Evolutionary conservation across 2,113 vertebrate genomes (phyloP).

Genomic region (Prinia subflava): DNA sequence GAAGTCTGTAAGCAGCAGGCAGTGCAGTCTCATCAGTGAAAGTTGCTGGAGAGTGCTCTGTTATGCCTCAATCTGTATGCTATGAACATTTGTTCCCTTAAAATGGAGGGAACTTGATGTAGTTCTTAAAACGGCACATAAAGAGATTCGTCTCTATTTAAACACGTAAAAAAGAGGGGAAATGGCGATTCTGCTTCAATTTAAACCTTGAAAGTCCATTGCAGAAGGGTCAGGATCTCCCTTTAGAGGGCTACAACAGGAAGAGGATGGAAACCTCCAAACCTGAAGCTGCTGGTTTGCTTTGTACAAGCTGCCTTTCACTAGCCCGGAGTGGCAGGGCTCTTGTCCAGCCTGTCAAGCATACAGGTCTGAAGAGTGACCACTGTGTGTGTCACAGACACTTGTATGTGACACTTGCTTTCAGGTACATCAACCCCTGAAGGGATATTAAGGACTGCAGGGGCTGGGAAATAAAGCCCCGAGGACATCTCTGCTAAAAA

Average conservation of each 20-base stretch:
- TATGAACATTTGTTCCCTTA: rapidly evolving
- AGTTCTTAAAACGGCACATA: neutral
- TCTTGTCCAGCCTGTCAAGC: neutral
- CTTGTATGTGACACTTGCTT: neutral
- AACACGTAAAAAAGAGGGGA: neutral
- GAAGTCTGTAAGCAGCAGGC: neutral
- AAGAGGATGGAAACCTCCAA: neutral
- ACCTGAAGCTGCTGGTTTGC: neutral
- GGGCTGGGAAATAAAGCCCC: neutral
- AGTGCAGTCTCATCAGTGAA: neutral
- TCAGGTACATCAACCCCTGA: neutral
- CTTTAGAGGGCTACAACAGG: neutral
- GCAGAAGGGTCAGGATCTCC: neutral
- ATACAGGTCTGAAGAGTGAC: neutral
- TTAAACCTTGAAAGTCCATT: neutral
- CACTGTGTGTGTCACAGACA: neutral
- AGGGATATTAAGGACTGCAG: neutral
- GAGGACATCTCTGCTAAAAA: neutral
- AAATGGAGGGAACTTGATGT: neutral
- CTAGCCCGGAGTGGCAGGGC: neutral
- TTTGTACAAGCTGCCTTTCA: neutral
- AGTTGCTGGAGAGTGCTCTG: neutral
- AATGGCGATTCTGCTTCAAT: neutral
- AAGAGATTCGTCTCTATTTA: neutral
- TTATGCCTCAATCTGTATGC: neutral